phyloP scores from a whole-genome alignment of 2,888 invertebrate genomes.

The Pristionchus mayeri region DNA sequence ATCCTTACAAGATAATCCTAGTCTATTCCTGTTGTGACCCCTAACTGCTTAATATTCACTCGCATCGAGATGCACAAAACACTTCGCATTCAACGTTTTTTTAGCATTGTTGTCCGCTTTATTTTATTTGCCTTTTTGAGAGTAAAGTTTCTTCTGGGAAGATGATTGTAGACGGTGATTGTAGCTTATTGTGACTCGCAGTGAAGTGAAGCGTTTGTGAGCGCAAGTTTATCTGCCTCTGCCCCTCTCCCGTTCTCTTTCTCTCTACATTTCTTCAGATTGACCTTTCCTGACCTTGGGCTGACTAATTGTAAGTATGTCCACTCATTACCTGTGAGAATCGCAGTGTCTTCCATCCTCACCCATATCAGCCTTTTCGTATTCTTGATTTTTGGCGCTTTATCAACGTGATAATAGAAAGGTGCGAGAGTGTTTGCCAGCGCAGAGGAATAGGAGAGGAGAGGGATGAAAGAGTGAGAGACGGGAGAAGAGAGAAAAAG shows the following conservation, averaged over 20 bases:
- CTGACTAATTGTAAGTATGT: background rate
- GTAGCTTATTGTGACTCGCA: background rate
- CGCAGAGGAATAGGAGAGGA: background rate
- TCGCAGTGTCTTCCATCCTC: background rate
- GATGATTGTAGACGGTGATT: background rate
- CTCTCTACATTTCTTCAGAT: background rate
- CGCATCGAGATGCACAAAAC: background rate
- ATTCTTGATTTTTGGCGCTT: background rate
- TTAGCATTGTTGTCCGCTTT: background rate
- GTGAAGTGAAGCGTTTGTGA: background rate
- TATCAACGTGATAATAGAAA: background rate
- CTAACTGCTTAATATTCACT: background rate
- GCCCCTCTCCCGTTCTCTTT: background rate
- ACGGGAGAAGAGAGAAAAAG: background rate
- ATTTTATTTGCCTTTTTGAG: background rate
- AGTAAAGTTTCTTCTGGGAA: background rate
- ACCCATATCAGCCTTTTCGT: background rate
- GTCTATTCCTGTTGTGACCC: no score
- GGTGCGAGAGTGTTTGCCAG: background rate
- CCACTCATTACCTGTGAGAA: background rate
- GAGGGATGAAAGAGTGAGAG: background rate
- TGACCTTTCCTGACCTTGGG: slow-evolving; percentile 10
- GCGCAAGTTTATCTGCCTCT: background rate
- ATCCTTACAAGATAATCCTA: no score
- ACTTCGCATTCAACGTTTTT: background rate